These are phyloP conservation scores for Plestiodon gilberti DNA, from an alignment of 2,113 vertebrate species.

Conservation along the genomic window DNA sequence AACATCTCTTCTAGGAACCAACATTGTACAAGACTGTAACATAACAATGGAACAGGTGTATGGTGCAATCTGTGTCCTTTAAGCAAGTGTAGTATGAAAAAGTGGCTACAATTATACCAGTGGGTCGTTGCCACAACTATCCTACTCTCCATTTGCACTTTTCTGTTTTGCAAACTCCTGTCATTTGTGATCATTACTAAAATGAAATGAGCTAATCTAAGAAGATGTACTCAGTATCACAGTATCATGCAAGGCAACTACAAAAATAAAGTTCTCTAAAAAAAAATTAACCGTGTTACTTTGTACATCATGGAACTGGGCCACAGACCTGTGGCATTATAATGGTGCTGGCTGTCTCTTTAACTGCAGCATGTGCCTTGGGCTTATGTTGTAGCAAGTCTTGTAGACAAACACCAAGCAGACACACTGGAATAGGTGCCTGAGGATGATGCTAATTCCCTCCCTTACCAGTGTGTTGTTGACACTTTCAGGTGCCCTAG, in stretches of 20 bases:
- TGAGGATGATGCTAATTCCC: background rate
- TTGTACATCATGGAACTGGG: constrained; percentile 11
- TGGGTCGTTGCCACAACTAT: constrained; percentile 30
- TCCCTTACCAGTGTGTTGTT: background rate
- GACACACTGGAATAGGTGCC: background rate
- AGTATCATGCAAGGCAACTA: constrained; percentile 73
- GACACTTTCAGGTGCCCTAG: background rate
- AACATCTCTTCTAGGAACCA: constrained; percentile 27
- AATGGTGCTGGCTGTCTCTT: background rate
- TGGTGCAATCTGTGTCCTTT: constrained; percentile 47
- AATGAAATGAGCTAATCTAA: constrained; percentile 64
- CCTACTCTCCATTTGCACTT: constrained; percentile 52
- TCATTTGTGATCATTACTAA: constrained; percentile 36
- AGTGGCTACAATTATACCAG: constrained; percentile 22
- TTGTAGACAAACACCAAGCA: background rate
- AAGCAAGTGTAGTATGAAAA: constrained; percentile 39
- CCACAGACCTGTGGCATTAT: background rate
- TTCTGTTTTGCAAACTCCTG: constrained; percentile 54
- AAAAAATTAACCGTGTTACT: constrained; percentile 11
- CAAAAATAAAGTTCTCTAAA: constrained; percentile 61
- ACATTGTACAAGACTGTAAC: constrained; percentile 34
- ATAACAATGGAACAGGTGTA: constrained; percentile 37
- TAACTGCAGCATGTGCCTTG: constrained; percentile 37
- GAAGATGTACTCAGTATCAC: constrained; percentile 66
- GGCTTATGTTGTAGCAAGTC: constrained; percentile 34